phyloP scores from a whole-genome alignment of 2,888 invertebrate species.

The Noctua janthe region DNA sequence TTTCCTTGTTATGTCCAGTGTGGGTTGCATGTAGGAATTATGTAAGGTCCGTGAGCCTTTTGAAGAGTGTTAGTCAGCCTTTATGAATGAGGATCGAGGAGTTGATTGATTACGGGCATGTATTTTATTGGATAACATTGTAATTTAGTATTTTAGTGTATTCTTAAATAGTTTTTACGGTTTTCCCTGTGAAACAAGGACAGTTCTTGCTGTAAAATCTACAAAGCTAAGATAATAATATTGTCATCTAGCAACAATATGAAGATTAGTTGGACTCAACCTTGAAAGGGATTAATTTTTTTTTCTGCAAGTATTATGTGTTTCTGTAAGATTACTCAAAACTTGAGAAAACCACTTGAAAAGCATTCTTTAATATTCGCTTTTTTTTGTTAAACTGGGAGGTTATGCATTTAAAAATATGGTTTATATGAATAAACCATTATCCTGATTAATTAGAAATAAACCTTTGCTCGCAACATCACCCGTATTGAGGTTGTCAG shows the following conservation, averaged over 20 bases:
- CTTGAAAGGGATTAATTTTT: background rate
- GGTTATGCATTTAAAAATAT: background rate
- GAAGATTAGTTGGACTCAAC: background rate
- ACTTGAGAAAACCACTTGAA: background rate
- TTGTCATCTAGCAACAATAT: background rate
- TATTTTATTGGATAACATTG: background rate
- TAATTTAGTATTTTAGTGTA: background rate
- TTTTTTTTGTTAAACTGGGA: background rate
- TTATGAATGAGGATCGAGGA: slow-evolving; percentile 26
- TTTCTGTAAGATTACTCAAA: background rate
- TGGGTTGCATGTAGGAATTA: slow-evolving; percentile 62
- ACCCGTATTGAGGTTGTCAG: background rate
- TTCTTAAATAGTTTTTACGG: background rate
- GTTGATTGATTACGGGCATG: background rate
- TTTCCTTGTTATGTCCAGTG: slow-evolving; percentile 80
- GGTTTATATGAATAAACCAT: background rate
- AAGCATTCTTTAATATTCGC: no score
- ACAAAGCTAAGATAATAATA: background rate
- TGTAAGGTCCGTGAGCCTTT: slow-evolving; percentile 31
- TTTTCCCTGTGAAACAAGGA: background rate
- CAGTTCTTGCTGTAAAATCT: no score
- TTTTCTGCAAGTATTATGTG: accelerated
- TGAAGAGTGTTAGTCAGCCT: background rate
- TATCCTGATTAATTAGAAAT: background rate
- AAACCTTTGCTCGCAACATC: background rate